phyloP scores from a whole-genome alignment of 2,113 vertebrate genomes.

The Vicugna pacos region DNA sequence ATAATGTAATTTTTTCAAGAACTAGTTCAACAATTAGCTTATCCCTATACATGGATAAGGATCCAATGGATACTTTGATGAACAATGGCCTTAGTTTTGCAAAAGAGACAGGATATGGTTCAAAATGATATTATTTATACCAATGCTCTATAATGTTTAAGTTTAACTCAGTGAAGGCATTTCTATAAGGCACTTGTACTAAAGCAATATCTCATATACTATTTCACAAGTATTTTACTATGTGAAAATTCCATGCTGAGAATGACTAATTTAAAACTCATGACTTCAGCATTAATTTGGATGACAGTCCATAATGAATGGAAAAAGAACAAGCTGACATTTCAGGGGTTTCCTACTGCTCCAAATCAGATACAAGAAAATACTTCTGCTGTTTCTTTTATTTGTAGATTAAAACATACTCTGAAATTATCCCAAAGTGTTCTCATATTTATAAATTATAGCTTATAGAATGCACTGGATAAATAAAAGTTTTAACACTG shows the following conservation, averaged over 20 bases:
- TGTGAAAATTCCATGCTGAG: neutral
- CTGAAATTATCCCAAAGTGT: constrained; percentile 56
- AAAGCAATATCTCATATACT: neutral
- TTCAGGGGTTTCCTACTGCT: constrained; percentile 33
- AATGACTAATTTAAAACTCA: constrained; percentile 54
- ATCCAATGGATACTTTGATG: neutral
- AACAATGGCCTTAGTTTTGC: neutral
- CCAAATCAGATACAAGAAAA: constrained; percentile 68
- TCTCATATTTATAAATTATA: constrained; percentile 69
- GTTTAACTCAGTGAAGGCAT: neutral
- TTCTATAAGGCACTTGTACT: neutral
- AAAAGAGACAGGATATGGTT: neutral
- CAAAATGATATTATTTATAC: neutral
- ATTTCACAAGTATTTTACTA: neutral
- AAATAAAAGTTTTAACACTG: constrained; percentile 76
- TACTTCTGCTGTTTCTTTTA: constrained; percentile 41
- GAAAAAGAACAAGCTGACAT: constrained; percentile 43
- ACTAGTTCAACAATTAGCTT: neutral
- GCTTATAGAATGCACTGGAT: constrained; percentile 58
- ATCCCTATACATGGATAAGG: neutral
- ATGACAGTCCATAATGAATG: constrained; percentile 47
- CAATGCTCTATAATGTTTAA: neutral
- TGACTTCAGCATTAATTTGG: constrained; percentile 39
- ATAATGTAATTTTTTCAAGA: neutral
- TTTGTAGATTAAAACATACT: constrained; percentile 30